Evolutionary conservation across 2,113 vertebrate species (phyloP).

Genomic region (Synodontis membranacea): DNA sequence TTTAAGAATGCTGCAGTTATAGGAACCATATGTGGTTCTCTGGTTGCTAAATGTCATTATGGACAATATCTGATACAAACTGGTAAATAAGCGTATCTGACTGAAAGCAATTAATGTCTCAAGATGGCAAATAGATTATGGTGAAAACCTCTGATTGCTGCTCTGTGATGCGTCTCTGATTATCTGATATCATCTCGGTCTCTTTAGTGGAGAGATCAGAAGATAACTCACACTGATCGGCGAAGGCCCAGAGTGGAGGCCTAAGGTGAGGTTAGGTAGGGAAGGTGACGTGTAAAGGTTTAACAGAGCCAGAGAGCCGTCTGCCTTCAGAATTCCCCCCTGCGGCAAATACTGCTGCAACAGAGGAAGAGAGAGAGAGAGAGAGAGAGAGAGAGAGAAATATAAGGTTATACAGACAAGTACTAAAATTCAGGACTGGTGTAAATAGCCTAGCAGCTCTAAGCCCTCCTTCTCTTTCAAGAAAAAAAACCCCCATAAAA

Average conservation of each 20-base stretch:
- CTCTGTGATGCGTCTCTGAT: neutral
- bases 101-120: neutral
- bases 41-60: neutral
- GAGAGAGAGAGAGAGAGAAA: constrained; percentile 31
- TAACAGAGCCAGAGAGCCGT: constrained; percentile 89
- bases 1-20: neutral
- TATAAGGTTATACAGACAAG: neutral
- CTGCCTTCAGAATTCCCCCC: constrained; percentile 84
- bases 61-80: neutral
- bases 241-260: constrained; percentile 83
- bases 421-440: neutral
- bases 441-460: neutral
- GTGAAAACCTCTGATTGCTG: neutral
- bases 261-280: constrained; percentile 93
- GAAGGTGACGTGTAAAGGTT: constrained; percentile 96
- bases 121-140: neutral
- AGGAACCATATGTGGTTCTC: neutral
- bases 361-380: constrained; percentile 27
- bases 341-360: constrained; percentile 86
- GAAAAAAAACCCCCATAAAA: neutral
- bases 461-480: neutral
- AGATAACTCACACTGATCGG: constrained; percentile 84
- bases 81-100: neutral
- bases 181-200: neutral
- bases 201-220: neutral